Evolutionary conservation across 2,888 invertebrate genomes (phyloP).

Genomic region (Hofmannophila pseudospretella): DNA sequence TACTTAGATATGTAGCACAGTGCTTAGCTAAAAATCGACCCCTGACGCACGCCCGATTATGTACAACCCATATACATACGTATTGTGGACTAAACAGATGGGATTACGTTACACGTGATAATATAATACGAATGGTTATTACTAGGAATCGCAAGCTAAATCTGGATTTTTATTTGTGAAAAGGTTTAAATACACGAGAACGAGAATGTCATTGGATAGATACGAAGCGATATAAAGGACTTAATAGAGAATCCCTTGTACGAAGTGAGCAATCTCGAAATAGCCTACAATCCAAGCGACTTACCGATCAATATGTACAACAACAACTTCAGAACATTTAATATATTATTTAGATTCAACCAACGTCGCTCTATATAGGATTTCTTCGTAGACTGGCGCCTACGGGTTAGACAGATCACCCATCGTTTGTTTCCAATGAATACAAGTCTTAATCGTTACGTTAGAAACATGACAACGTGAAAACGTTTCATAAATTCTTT

Average conservation of each 20-base stretch:
- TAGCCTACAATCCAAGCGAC: conserved; percentile 69
- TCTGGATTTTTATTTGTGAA: conserved; percentile 59
- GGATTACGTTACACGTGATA: conserved; percentile 45
- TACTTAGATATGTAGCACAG: conserved; percentile 71
- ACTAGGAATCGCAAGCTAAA: conserved; percentile 70
- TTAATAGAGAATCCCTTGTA: conserved; percentile 73
- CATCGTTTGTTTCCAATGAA: conserved; percentile 3
- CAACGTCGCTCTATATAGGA: conserved; percentile 26
- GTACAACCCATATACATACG: conserved; percentile 27
- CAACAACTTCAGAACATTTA: conserved; percentile 52
- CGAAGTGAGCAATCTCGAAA: conserved; percentile 70
- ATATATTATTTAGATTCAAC: conserved; percentile 29
- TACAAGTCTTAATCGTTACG: conserved; percentile 15
- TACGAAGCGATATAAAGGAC: conserved; percentile 70
- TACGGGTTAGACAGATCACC: conserved; percentile 11
- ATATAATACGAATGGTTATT: conserved; percentile 45
- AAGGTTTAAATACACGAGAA: conserved; percentile 53
- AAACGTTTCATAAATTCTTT: conserved; percentile 20
- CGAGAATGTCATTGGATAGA: conserved; percentile 53
- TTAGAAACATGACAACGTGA: conserved; percentile 21
- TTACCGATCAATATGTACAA: conserved; percentile 64
- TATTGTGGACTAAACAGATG: conserved; percentile 45
- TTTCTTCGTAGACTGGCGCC: conserved; percentile 21
- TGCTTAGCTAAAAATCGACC: conserved; percentile 59
- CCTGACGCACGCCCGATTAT: conserved; percentile 46